A percentile compares a stretch with the other conserved stretches of the same genome.
Evolutionary conservation across 2,113 vertebrate genomes (phyloP).

Genomic region (Illadopsis cleaveri): DNA sequence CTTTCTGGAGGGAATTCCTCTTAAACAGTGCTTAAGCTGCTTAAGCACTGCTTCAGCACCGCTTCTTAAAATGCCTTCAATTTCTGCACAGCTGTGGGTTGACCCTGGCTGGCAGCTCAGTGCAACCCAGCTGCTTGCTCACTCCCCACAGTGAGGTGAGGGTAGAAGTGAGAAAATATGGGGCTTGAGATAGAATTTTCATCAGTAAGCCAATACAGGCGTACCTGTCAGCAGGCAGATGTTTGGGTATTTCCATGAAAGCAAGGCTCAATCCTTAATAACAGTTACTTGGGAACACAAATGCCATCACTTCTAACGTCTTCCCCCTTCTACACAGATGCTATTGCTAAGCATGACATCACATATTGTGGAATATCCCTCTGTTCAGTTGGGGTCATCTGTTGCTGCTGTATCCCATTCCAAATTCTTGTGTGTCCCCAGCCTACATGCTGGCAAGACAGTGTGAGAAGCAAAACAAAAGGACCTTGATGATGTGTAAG

Average conservation of each 20-base stretch:
- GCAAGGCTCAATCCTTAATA: background rate
- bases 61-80: background rate
- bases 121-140: background rate
- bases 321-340: background rate
- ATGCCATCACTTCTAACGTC: background rate
- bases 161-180: background rate
- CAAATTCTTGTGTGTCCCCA: background rate
- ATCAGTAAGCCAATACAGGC: background rate
- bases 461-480: background rate
- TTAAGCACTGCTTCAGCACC: accelerated
- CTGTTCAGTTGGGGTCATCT: background rate
- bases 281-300: background rate
- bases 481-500: background rate
- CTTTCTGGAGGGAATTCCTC: background rate
- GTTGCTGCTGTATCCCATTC: background rate
- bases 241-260: background rate
- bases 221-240: background rate
- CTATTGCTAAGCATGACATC: background rate
- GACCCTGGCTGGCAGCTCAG: background rate
- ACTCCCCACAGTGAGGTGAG: background rate
- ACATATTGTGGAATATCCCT: background rate
- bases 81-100: background rate
- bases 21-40: background rate
- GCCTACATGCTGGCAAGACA: background rate
- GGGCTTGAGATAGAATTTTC: background rate